Conservation (phyloP, 1,140 invertebrate species). For the Cydia fagiglandana region DNA sequence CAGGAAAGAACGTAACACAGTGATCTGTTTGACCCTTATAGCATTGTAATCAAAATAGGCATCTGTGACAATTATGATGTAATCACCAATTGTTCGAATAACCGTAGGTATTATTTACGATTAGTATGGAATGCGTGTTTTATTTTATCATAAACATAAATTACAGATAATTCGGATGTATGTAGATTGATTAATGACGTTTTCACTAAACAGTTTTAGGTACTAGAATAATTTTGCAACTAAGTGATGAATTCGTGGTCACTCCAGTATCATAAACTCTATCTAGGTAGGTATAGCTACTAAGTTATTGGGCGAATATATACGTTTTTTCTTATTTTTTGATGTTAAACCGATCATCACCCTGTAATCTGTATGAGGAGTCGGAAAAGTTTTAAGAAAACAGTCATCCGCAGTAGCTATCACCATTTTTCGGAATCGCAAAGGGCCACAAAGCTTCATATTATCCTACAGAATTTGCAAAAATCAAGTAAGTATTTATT, state of each 20-base stretch:
- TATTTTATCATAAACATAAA: slow-evolving; percentile 31
- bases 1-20: too few relatives aligned
- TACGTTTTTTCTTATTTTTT: too few relatives aligned
- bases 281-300: not conserved
- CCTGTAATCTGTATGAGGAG: too few relatives aligned
- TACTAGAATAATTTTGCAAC: not conserved
- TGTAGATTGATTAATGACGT: slow-evolving; percentile 3
- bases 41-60: slow-evolving; percentile 20
- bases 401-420: too few relatives aligned
- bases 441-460: too few relatives aligned
- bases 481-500: too few relatives aligned
- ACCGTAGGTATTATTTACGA: slow-evolving; percentile 3
- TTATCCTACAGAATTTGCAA: too few relatives aligned
- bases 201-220: not conserved
- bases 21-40: too few relatives aligned
- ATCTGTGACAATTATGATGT: slow-evolving; percentile 6
- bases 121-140: slow-evolving; percentile 16
- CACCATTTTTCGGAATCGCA: too few relatives aligned
- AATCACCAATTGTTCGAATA: slow-evolving; percentile 6
- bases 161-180: not conserved
- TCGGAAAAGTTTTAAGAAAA: too few relatives aligned
- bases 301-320: too few relatives aligned
- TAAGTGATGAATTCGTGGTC: not conserved
- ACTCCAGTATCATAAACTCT: not conserved
- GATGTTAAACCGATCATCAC: too few relatives aligned